A percentile compares a stretch with the other conserved stretches of the same genome.
These are phyloP conservation scores for Plutomurus gul DNA, from an alignment of 1,140 invertebrate genomes.

Conservation along the genomic window DNA sequence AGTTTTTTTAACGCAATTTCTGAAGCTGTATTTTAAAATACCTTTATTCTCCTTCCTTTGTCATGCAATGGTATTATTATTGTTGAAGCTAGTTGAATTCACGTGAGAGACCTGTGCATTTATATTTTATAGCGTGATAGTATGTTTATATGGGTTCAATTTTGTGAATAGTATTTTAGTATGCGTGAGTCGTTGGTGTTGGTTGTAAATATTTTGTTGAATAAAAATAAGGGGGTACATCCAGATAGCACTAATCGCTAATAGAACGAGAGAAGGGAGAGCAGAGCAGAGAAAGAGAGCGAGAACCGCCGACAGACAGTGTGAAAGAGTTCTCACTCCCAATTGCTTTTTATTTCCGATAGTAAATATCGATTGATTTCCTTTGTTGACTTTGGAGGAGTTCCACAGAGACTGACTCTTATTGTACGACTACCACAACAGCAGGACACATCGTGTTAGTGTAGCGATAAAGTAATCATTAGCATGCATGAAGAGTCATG, in stretches of 20 bases:
- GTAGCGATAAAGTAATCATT: neutral
- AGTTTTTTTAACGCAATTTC: no score
- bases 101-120: no score
- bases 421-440: slow-evolving; percentile 6
- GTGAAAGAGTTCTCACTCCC: slow-evolving; percentile 23
- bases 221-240: no score
- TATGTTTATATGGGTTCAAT: no score
- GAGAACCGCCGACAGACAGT: neutral
- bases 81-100: neutral
- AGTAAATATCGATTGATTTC: slow-evolving; percentile 25
- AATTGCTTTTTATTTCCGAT: slow-evolving; percentile 2
- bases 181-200: no score
- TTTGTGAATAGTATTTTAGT: no score
- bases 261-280: no score
- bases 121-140: no score
- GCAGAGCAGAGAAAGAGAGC: neutral
- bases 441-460: neutral
- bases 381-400: slow-evolving; percentile 23
- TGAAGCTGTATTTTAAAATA: neutral
- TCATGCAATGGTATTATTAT: neutral
- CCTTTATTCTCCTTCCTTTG: slow-evolving; percentile 2
- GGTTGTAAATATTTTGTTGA: no score
- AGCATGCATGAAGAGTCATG: slow-evolving; percentile 12
- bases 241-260: no score
- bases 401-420: slow-evolving; percentile 7